Base-by-base conservation (phyloP, 2,888 invertebrate genomes). In the Dolichopus griseipennis region DNA sequence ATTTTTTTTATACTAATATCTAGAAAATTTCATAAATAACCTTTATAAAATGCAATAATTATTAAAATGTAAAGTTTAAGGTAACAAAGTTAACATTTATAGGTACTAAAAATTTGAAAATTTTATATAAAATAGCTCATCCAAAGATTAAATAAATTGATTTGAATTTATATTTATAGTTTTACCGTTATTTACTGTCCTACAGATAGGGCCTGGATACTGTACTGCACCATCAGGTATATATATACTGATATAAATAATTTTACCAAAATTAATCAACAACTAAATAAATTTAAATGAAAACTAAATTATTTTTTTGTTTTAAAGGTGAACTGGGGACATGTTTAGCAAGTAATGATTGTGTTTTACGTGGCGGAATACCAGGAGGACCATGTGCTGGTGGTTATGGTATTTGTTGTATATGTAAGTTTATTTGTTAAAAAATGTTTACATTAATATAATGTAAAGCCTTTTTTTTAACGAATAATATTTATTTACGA, bases 361-460 rank as follows among this genome's bases (percentile, higher is more conserved):
- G 94, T 76, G 77, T 85, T 0, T 82, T 86, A 41, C 83, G 88
- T 62, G 90, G 90, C 1, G 93, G 93, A 2, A 85, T 88, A 0
- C 85, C 89, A 3, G 90, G 88, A 71, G 93, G 93, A 2, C 85
- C 88, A 68, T 94, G 93, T 76, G 93, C 93, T 1, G 89, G 77
- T 8, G 81, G 80, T 65, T 81, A 78, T 70, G 82, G 82, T 22
- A 73, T 79, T 20, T 82, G 82, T 68, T 82, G 82, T 71, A 74
- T 82, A 68, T 82, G 81, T 81, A 78, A 74, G 76, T 72, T 34
- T 52, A 1, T 1, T 2, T 12, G 15, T 2, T 9, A n/a, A n/a
- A n/a, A n/a, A n/a, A n/a, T n/a, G n/a, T n/a, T n/a, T n/a, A n/a
- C n/a, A 37, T 37, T 37, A 37, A 37, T 8, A 37, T 37, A 37